phyloP scores from a whole-genome alignment of 2,113 vertebrate genomes.

The Lathamus discolor region DNA sequence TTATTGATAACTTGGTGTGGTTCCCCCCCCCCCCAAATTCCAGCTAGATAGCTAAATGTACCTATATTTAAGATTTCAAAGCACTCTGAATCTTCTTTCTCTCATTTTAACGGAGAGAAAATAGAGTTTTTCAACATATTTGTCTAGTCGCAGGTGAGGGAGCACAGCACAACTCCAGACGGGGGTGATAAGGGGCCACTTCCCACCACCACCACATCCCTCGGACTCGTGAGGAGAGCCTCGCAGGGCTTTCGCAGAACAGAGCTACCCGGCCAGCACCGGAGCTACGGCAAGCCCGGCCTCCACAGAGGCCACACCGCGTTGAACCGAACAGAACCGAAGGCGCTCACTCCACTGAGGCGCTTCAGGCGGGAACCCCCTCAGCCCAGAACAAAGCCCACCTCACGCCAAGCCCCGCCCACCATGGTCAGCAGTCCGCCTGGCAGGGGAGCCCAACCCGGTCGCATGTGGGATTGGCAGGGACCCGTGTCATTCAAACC shows the following conservation, averaged over 20 bases:
- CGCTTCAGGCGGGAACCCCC: rapidly evolving
- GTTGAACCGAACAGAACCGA: rapidly evolving
- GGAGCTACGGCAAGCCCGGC: no score
- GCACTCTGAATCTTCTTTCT: neutral
- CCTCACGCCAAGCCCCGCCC: rapidly evolving
- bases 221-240: rapidly evolving
- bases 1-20: no score
- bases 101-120: rapidly evolving
- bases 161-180: rapidly evolving
- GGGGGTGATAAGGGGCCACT: rapidly evolving
- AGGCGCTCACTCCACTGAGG: rapidly evolving
- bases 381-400: rapidly evolving
- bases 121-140: neutral
- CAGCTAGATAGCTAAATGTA: neutral
- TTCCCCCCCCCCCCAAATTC: neutral
- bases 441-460: neutral
- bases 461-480: rapidly evolving
- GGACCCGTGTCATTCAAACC: rapidly evolving
- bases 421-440: rapidly evolving
- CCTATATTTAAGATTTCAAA: neutral
- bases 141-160: neutral
- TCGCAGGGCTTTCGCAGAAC: rapidly evolving
- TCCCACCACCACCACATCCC: rapidly evolving
- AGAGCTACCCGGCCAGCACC: neutral
- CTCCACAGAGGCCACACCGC: rapidly evolving